Percentiles rank a stretch among this genome's conserved stretches.
Conservation (phyloP, 2,888 invertebrate genomes). For the Neuroscelio doddi region DNA sequence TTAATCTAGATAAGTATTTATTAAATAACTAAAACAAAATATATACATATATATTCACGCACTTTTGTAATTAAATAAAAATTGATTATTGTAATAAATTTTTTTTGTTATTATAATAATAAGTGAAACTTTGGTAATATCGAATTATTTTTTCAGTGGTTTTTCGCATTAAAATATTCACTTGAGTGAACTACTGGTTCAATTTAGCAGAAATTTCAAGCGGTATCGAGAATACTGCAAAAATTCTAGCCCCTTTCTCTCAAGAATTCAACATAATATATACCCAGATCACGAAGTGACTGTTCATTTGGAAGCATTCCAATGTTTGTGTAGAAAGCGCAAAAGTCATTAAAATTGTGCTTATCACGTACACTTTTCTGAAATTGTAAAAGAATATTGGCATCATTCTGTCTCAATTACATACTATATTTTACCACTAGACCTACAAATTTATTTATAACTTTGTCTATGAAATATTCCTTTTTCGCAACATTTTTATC, state of each 20-base stretch:
- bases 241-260: constrained; percentile 12
- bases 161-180: constrained; percentile 13
- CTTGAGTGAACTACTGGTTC: constrained; percentile 17
- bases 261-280: constrained; percentile 11
- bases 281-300: constrained; percentile 23
- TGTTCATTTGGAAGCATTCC: constrained; percentile 26
- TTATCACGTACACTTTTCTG: constrained; percentile 17
- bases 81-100: constrained; percentile 2
- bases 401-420: neutral
- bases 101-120: constrained; percentile 3
- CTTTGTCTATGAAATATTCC: too few species aligned
- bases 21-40: too few species aligned
- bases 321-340: constrained; percentile 20
- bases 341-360: constrained; percentile 31
- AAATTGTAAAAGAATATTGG: neutral
- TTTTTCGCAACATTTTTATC: too few species aligned
- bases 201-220: constrained; percentile 19
- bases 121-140: neutral
- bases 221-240: constrained; percentile 11
- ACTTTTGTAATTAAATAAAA: too few species aligned
- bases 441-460: too few species aligned
- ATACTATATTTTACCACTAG: neutral
- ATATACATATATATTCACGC: too few species aligned
- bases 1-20: too few species aligned
- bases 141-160: too few species aligned